Base-by-base conservation (phyloP, 2,113 vertebrate species). In the Prunella fulvescens region DNA sequence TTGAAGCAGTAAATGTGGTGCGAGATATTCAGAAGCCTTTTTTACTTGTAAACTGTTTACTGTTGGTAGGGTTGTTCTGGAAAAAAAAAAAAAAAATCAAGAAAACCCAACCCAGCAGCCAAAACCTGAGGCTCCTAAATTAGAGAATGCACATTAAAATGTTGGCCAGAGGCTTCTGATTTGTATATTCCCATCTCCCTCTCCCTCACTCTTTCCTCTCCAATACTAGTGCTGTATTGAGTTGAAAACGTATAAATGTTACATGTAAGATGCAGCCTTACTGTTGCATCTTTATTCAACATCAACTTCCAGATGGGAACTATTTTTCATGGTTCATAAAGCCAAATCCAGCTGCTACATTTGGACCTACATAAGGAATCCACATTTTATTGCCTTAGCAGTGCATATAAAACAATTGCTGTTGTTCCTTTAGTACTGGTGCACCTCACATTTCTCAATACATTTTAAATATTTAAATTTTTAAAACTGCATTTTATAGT, bases 301-400 rank as follows among this genome's bases (percentile, higher is more conserved):
- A 97, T 97, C 97, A 97, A 47, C 97, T 97, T 98, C 98, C 98
- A 98, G 98, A 98, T 98, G 98, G 98, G 97, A 98, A 98, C 97
- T 98, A 97, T 98, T 98, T 98, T 98, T 98, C 98, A 98, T 98
- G 98, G 97, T 98, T 98, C 98, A 98, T 98, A 98, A 98, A 98
- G 97, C 96, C 95, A 98, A 98, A 98, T 98, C 98, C 98, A 98
- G 98, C 98, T 98, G 98, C 97, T 98, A 97, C 98, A 97, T 98
- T 98, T 98, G 98, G 98, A 97, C 98, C 98, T 98, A 97, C 97
- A 98, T 98, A 98, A 98, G 97, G 98, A 98, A 98, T 97, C 97
- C 97, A 97, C 97, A 97, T 98, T 98, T 98, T 98, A 98, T 97
- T 98, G 97, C 97, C 88, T 97, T 97, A 96, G 76, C 96, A 93